Evolutionary conservation across 2,113 vertebrate species (phyloP).

Genomic region (Perognathus longimembris): DNA sequence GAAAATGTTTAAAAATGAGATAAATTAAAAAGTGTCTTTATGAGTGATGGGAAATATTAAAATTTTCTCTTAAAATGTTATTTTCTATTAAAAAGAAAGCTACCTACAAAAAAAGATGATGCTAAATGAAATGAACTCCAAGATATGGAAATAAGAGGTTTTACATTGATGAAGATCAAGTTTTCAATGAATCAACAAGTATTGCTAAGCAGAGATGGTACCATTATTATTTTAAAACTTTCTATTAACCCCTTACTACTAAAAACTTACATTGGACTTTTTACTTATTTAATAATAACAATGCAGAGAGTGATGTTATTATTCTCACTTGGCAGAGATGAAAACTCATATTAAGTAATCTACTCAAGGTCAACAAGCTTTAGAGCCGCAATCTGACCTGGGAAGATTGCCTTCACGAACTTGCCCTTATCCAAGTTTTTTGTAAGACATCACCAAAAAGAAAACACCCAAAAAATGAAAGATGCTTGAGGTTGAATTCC

Average conservation of each 20-base stretch:
- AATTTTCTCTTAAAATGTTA: too few relatives aligned
- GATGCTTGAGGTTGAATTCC: neutral
- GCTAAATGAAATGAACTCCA: too few relatives aligned
- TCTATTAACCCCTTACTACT: neutral
- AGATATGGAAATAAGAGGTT: too few relatives aligned
- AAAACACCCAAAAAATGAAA: neutral
- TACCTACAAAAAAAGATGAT: too few relatives aligned
- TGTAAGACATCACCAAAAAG: neutral
- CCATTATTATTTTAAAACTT: neutral
- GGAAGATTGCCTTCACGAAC: neutral
- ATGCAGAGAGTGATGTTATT: neutral
- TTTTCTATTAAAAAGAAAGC: too few relatives aligned
- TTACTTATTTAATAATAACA: neutral
- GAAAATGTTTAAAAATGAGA: too few relatives aligned
- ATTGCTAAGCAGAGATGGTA: neutral
- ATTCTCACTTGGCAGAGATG: neutral
- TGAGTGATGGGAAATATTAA: too few relatives aligned
- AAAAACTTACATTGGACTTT: neutral
- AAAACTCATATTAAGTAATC: slow-evolving; percentile 14
- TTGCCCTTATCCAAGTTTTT: neutral
- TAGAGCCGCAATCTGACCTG: neutral
- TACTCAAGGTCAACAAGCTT: neutral
- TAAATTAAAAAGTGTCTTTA: too few relatives aligned
- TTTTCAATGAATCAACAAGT: neutral
- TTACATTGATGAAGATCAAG: too few relatives aligned